Evolutionary conservation across 1,140 invertebrate species (phyloP).

Genomic region (Trichonephila clavipes): DNA sequence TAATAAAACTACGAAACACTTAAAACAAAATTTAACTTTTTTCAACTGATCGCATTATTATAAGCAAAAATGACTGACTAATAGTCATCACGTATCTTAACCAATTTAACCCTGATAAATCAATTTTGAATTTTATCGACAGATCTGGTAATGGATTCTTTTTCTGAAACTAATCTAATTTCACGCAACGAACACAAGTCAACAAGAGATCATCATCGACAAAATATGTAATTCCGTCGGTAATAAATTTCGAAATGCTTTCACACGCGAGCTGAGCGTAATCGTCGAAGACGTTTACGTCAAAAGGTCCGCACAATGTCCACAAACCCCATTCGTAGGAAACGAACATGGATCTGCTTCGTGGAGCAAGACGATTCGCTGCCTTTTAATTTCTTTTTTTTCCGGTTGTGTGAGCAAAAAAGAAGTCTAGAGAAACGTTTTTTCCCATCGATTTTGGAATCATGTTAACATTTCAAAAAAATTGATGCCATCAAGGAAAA

Average conservation of each 20-base stretch:
- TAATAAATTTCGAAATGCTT: conserved; percentile 10
- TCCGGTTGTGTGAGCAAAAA: neutral
- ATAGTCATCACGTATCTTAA: neutral
- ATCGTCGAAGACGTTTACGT: neutral
- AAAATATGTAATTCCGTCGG: conserved; percentile 9
- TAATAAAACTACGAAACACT: no score
- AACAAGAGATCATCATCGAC: neutral
- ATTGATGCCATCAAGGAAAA: neutral
- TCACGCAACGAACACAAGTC: neutral
- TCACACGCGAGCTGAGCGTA: neutral
- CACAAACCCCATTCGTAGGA: neutral
- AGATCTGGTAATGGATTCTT: neutral
- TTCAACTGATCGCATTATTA: no score
- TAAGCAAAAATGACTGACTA: no score
- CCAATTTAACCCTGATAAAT: neutral
- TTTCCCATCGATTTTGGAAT: neutral
- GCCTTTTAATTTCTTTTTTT: conserved; percentile 39
- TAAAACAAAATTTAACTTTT: no score
- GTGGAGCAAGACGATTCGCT: neutral
- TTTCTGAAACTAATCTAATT: neutral
- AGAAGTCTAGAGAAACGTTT: conserved; percentile 21
- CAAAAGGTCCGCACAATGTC: neutral
- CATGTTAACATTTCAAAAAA: neutral
- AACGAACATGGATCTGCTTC: conserved; percentile 4
- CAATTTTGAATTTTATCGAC: neutral